Evolutionary conservation across 2,888 invertebrate genomes (phyloP), one percentile per base, ranked within the genome.

Genomic region (Odontothrips loti): DNA sequence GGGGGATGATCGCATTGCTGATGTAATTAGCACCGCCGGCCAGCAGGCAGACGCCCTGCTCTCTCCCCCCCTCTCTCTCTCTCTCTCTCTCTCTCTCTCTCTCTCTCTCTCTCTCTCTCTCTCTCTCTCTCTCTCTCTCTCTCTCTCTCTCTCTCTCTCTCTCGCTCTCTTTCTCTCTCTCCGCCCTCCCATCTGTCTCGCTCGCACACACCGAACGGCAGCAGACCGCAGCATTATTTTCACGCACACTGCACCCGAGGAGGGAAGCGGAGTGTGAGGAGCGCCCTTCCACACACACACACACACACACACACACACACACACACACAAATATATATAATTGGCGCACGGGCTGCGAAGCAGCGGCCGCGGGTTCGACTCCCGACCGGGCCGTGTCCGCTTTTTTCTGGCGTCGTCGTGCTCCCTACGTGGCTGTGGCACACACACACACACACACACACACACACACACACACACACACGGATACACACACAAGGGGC

Each of bases 61-160:
- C 20, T 20, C 58, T 20, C 15, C 58, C 20, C 58, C 20, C 11
- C 15, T 63, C 12, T n/a, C 63, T n/a, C 63, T 6, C 63, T n/a
- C 63, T n/a, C 63, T 63, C 63, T 63, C 63, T 63, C 63, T 63
- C 63, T 63, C 63, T 12, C 63, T n/a, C 63, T 63, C 63, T n/a
- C 63, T 6, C 63, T n/a, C 63, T 63, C 63, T 63, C 63, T 63
- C 63, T n/a, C 63, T 12, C 63, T 12, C 63, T 63, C 12, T n/a
- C 63, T n/a, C 63, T 6, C 63, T n/a, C 63, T n/a, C 63, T 63
- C 63, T 63, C 63, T 63, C 63, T 63, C 63, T 63, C 63, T 12
- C 63, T n/a, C 63, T 63, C 63, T n/a, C 63, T 63, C 12, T n/a
- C 63, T n/a, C 63, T 6, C 63, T n/a, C 63, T n/a, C 63, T 63